Conservation (phyloP, 2,797 vertebrate genomes). For the Sarcophilus harrisii region DNA sequence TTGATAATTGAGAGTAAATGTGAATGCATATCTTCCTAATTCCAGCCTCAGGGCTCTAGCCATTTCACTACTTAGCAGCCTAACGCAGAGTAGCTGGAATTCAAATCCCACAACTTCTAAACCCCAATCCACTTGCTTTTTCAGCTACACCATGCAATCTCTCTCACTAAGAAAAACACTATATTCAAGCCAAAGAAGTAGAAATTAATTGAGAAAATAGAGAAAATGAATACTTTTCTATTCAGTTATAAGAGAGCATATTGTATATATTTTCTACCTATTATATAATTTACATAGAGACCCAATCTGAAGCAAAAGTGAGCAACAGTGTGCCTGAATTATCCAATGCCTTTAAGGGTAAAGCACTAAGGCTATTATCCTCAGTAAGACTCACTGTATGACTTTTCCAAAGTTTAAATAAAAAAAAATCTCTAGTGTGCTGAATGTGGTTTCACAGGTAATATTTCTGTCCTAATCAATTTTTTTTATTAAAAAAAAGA, state of each 20-base stretch:
- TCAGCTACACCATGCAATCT: neutral
- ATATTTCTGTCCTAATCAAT: neutral
- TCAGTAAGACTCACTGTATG: conserved; percentile 13
- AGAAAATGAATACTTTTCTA: neutral
- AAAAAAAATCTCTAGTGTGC: neutral
- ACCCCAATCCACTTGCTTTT: neutral
- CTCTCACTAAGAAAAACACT: neutral
- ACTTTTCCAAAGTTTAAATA: conserved; percentile 15
- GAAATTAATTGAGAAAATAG: neutral
- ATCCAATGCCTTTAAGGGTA: neutral
- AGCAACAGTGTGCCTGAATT: neutral
- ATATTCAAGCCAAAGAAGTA: neutral
- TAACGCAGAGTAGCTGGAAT: neutral
- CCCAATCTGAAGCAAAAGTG: neutral
- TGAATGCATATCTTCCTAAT: neutral
- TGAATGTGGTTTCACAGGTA: neutral
- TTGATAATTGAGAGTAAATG: neutral
- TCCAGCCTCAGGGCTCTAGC: neutral
- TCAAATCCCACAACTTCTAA: neutral
- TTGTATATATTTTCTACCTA: neutral
- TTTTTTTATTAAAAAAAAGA: conserved; percentile 40
- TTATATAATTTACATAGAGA: rapidly evolving
- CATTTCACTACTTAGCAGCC: neutral
- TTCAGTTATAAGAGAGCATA: neutral
- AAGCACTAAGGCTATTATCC: neutral